Percentiles rank a stretch among this genome's conserved stretches.
Evolutionary conservation across 2,113 vertebrate species (phyloP).

Genomic region (Polypterus senegalus): DNA sequence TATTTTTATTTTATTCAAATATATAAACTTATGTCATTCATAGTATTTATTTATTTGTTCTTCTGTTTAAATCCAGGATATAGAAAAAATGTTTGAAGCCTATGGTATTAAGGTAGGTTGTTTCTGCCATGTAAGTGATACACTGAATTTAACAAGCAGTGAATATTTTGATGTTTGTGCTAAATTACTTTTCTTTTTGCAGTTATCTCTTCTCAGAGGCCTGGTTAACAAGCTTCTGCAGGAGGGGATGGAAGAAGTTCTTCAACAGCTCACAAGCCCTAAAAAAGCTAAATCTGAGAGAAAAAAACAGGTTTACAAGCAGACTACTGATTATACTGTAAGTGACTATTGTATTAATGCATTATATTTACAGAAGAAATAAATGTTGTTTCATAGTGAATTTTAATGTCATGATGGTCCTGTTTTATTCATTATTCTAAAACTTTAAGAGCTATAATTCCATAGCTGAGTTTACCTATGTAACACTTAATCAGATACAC

Average conservation of each 20-base stretch:
- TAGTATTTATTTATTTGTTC: slow-evolving; percentile 6
- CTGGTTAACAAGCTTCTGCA: slow-evolving; percentile 57
- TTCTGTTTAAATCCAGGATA: slow-evolving; percentile 44
- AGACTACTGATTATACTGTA: slow-evolving; percentile 38
- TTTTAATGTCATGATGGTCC: no score
- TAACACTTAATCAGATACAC: no score
- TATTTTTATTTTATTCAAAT: no score
- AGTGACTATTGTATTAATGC: slow-evolving; percentile 4
- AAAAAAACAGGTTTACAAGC: slow-evolving; percentile 37
- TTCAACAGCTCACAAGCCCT: slow-evolving; percentile 33
- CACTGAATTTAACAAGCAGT: no score
- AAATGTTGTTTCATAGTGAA: no score
- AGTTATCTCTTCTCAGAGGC: slow-evolving; percentile 67
- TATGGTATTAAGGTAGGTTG: slow-evolving; percentile 68
- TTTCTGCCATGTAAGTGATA: background rate
- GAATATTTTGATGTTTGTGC: background rate
- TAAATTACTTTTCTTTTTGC: slow-evolving; percentile 18
- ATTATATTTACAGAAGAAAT: no score
- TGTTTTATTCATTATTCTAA: no score
- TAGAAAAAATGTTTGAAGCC: slow-evolving; percentile 69
- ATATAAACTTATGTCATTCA: no score
- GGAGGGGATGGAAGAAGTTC: slow-evolving; percentile 52
- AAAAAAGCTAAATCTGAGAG: slow-evolving; percentile 27
- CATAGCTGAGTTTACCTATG: no score
- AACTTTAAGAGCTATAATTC: no score